Evolutionary conservation across 2,797 vertebrate genomes (phyloP).

Genomic region (Zalophus californianus): DNA sequence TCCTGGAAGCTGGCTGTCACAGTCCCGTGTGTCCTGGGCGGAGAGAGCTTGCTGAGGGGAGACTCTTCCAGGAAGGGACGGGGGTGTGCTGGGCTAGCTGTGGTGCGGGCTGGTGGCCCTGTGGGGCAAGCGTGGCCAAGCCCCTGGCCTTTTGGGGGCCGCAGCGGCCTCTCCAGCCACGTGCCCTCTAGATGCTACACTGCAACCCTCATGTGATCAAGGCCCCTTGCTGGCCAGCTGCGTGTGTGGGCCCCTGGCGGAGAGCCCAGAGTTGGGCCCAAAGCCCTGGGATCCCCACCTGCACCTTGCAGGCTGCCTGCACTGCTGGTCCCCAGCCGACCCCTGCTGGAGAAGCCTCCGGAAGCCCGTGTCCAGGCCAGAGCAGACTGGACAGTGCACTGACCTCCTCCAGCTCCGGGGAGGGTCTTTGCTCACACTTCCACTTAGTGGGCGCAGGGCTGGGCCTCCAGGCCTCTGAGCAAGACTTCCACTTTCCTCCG

Average conservation of each 20-base stretch:
- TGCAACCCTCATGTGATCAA: neutral
- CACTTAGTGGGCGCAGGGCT: neutral
- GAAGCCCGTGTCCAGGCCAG: neutral
- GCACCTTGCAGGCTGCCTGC: fast-evolving
- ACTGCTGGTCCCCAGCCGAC: neutral
- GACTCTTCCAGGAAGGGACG: fast-evolving
- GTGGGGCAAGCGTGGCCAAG: fast-evolving
- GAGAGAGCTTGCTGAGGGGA: neutral
- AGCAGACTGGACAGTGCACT: fast-evolving
- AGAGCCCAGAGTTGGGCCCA: too few relatives aligned
- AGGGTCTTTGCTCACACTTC: neutral
- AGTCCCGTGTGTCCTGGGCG: fast-evolving
- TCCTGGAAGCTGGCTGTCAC: neutral
- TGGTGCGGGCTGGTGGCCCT: fast-evolving
- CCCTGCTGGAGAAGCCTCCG: neutral
- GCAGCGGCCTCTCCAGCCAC: fast-evolving
- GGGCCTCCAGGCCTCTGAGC: neutral
- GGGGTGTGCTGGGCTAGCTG: fast-evolving
- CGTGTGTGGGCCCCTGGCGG: neutral
- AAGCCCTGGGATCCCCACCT: neutral
- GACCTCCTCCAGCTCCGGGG: fast-evolving
- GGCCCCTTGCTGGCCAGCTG: fast-evolving
- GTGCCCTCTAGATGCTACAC: fast-evolving
- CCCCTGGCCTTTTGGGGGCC: too few relatives aligned
- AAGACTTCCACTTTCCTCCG: constrained; percentile 64